A percentile compares a stretch with the other conserved stretches of the same genome.
phyloP scores from a whole-genome alignment of 2,888 invertebrate species.

The Prosopocoilus inquinatus region DNA sequence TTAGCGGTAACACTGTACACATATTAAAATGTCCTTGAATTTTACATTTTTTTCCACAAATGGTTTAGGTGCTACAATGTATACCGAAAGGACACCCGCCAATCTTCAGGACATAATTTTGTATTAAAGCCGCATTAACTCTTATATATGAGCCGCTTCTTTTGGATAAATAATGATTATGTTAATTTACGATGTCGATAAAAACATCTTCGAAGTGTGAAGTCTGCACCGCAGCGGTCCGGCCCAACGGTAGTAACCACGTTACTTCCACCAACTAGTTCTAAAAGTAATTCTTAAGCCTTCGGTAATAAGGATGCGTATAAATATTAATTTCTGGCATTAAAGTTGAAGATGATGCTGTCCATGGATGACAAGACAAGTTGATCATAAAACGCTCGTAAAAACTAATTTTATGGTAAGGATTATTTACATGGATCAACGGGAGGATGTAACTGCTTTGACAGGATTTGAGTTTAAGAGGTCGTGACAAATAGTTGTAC shows the following conservation, averaged over 20 bases:
- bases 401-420: slow-evolving; percentile 47
- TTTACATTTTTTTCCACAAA: too few species aligned
- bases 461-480: background rate
- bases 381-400: slow-evolving; percentile 47
- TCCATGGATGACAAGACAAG: slow-evolving; percentile 46
- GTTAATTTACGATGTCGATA: slow-evolving; percentile 26
- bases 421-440: slow-evolving; percentile 35
- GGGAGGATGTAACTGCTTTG: slow-evolving; percentile 15
- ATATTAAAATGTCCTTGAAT: too few species aligned
- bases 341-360: slow-evolving; percentile 37
- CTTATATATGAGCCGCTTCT: slow-evolving; percentile 2
- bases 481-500: background rate
- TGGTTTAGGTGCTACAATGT: too few species aligned
- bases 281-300: background rate
- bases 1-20: too few species aligned
- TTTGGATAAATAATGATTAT: slow-evolving; percentile 16
- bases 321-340: slow-evolving; percentile 21
- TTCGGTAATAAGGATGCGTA: slow-evolving; percentile 11
- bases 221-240: slow-evolving; percentile 16
- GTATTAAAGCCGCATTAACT: background rate
- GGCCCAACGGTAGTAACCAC: background rate
- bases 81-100: too few species aligned
- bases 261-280: too few species aligned
- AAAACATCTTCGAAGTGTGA: slow-evolving; percentile 24
- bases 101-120: background rate